phyloP scores from a whole-genome alignment of 2,888 invertebrate species.

The Chironomus tentans region DNA sequence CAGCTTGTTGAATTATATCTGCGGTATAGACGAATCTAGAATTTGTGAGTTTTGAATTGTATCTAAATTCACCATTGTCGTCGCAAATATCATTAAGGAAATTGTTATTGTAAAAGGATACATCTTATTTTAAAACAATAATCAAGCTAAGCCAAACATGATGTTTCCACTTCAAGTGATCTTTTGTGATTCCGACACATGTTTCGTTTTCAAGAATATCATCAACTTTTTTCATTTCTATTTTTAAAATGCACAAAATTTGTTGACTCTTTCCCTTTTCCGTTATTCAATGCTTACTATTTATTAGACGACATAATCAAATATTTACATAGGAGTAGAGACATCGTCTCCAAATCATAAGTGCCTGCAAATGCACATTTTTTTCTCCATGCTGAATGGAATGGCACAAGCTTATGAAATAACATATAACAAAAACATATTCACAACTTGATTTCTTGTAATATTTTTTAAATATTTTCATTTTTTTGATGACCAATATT shows the following conservation, averaged over 20 bases:
- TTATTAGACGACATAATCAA: neutral
- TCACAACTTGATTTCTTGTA: neutral
- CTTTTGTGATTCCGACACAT: constrained; percentile 24
- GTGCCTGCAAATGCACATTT: neutral
- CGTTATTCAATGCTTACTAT: constrained; percentile 1
- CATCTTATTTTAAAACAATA: neutral
- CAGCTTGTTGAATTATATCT: too few species aligned
- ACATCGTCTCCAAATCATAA: neutral
- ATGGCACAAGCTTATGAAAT: constrained; percentile 10
- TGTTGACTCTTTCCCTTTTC: constrained; percentile 22
- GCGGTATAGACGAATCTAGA: too few species aligned
- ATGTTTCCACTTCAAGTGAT: constrained; percentile 20
- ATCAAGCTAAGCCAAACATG: constrained; percentile 23
- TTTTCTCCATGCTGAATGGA: neutral
- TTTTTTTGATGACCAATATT: constrained; percentile 13
- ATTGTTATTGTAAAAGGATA: too few species aligned
- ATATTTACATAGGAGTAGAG: neutral
- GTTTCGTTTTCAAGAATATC: neutral
- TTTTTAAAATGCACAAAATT: neutral
- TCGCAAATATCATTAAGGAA: too few species aligned
- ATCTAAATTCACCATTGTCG: too few species aligned
- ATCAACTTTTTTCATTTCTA: neutral
- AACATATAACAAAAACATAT: constrained; percentile 3
- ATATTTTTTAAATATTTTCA: neutral
- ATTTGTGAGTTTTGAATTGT: too few species aligned